Base-by-base conservation (phyloP, 2,113 vertebrate genomes). In the Passer domesticus region DNA sequence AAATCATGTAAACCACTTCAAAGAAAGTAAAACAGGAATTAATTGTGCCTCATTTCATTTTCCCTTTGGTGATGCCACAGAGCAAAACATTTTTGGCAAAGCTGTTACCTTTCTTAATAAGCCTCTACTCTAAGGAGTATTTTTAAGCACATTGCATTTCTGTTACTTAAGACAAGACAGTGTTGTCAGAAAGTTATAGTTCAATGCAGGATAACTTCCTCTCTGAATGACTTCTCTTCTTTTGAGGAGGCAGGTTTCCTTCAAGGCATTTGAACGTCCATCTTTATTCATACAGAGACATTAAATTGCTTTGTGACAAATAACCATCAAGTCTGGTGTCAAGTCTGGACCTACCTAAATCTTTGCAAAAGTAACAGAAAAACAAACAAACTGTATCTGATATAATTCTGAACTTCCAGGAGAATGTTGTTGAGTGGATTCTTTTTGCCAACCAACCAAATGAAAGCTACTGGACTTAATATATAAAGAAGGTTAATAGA, bases 11-110 rank as follows among this genome's bases (percentile, higher is more conserved):
- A 92, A 78, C 39, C 15, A 41, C 52, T 83, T 46, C 25, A 88
- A 72, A 86, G 24, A 52, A 77, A 85, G 35, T 41, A 79, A 87
- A 82, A 77, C 10, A 79, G 49, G n/a, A 87, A 67, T 50, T 82
- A 62, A 59, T n/a, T 2, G 10, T 46, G 35, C 49, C 75, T 47
- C 62, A 14, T 44, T 81, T 83, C 44, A 59, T 66, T 72, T 70
- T 63, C 41, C 73, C 94, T 94, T 97, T 94, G 83, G 89, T 87
- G n/a, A 91, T 81, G 64, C 58, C 59, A 81, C 44, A 60, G 43
- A 89, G 37, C 63, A 77, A 70, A 95, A 60, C 2, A 31, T 86
- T 95, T 70, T 90, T 63, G 80, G 75, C 73, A 90, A 91, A 90
- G n/a, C 64, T 74, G 58, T 66, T 89, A 59, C 25, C 79, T 80